Evolutionary conservation across 2,888 invertebrate species (phyloP).

Genomic region (Lomographa bimaculata): DNA sequence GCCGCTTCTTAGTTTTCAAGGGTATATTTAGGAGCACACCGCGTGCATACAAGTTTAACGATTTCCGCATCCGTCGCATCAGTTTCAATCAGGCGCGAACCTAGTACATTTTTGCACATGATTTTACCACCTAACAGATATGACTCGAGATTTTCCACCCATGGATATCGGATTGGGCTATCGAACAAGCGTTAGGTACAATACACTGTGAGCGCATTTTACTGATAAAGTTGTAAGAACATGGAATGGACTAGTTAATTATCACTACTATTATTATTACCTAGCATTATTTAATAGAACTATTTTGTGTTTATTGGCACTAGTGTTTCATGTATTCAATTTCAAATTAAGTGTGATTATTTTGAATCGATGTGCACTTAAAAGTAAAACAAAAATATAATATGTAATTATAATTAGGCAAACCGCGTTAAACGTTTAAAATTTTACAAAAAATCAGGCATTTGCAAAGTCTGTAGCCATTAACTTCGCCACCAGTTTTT

Average conservation of each 20-base stretch:
- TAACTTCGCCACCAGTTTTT: too few relatives aligned
- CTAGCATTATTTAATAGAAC: too few relatives aligned
- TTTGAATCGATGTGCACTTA: too few relatives aligned
- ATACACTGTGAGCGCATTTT: constrained; percentile 59
- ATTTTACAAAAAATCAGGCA: too few relatives aligned
- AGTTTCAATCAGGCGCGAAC: constrained; percentile 25
- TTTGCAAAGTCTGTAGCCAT: too few relatives aligned
- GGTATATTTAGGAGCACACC: constrained; percentile 14
- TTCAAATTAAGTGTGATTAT: too few relatives aligned
- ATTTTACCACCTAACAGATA: constrained; percentile 23
- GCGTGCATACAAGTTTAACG: constrained; percentile 26
- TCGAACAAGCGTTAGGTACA: constrained; percentile 55
- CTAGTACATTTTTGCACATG: constrained; percentile 8
- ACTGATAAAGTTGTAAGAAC: neutral
- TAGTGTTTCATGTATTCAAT: too few relatives aligned
- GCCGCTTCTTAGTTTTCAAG: constrained; percentile 60
- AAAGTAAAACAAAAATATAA: too few relatives aligned
- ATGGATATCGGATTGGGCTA: constrained; percentile 37
- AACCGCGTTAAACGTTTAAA: too few relatives aligned
- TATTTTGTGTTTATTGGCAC: too few relatives aligned
- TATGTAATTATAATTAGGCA: too few relatives aligned
- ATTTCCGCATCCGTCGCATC: constrained; percentile 79
- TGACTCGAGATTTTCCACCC: constrained; percentile 36
- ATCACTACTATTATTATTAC: too few relatives aligned
- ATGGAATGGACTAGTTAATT: constrained; percentile 18